phyloP scores from a whole-genome alignment of 2,888 invertebrate genomes.

The Tupiocoris notatus region DNA sequence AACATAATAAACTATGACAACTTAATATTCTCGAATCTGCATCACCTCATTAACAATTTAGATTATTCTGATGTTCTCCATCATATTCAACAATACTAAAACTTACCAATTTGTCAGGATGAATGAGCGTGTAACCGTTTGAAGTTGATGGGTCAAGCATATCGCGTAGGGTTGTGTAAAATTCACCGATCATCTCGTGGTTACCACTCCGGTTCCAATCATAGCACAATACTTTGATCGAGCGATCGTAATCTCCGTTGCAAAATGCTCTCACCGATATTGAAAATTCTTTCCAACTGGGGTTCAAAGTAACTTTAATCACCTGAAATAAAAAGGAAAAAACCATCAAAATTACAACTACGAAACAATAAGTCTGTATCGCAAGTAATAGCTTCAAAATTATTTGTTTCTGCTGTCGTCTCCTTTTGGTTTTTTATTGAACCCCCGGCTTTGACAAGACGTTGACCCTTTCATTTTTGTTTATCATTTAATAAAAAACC shows the following conservation, averaged over 20 bases:
- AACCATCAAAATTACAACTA: not conserved
- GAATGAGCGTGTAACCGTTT: constrained; percentile 52
- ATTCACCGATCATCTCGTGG: constrained; percentile 56
- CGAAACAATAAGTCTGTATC: too few relatives aligned
- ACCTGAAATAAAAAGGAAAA: constrained; percentile 48
- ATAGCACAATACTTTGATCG: constrained; percentile 57
- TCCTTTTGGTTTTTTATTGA: too few relatives aligned
- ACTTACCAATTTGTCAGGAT: constrained; percentile 52
- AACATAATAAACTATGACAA: too few relatives aligned
- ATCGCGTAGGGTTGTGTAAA: constrained; percentile 55
- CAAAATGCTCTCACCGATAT: constrained; percentile 57
- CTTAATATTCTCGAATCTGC: too few relatives aligned
- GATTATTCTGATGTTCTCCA: too few relatives aligned
- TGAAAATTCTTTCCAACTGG: constrained; percentile 58
- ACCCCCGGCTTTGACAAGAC: too few relatives aligned
- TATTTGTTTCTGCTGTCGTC: too few relatives aligned
- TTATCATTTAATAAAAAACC: too few relatives aligned
- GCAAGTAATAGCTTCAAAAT: too few relatives aligned
- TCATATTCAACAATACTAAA: too few relatives aligned
- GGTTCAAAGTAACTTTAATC: constrained; percentile 58
- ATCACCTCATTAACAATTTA: too few relatives aligned
- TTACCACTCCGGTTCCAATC: constrained; percentile 58
- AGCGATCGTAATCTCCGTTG: constrained; percentile 58
- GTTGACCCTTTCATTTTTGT: too few relatives aligned
- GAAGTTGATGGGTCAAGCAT: constrained; percentile 52